Base-by-base conservation (phyloP, 2,888 invertebrate genomes). In the Thecophora atra region DNA sequence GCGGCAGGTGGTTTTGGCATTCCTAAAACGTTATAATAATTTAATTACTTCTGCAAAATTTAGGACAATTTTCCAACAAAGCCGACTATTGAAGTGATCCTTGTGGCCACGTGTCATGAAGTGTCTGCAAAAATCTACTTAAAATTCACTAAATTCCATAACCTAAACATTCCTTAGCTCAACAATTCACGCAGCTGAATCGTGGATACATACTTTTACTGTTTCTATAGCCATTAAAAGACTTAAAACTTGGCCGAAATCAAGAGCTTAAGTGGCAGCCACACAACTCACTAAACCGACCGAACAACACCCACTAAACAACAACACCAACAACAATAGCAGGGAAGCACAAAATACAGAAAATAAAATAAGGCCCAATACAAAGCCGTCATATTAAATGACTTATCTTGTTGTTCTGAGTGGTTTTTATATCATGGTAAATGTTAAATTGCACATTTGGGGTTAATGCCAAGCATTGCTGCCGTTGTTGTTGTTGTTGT, bases 321-420 rank as follows among this genome's bases (percentile, higher is more conserved):
- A 47, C 47, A 65, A 65, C 65, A 52, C 11, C 65, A n/a, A 19
- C 19, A 64, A 28, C 44, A 64, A n/a, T n/a, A 44, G 24, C 19
- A 21, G 13, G 21, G 37, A 19, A 37, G 37, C n/a, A 30, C 21
- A 56, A 67, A 21, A 54, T 51, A 37, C 5, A 42, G 19, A 67
- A 30, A 15, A 37, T n/a, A 56, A 56, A 54, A 21, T 17, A n/a
- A 79, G 81, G 79, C 79, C 44, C 37, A 73, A 81, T 81, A 81
- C 77, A 83, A 83, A 30, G 30, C 37, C 84, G 83, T 83, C 83
- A 82, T 83, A 83, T 83, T 83, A 84, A 83, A 82, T 84, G 83
- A 83, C 84, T 83, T 83, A 84, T 83, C 84, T 84, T 77, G 70
- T 76, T 79, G 79, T 80, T 81, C 81, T 79, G 81, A 81, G 80